A percentile compares a stretch with the other conserved stretches of the same genome.
These are phyloP conservation scores for Ormyrus thymus DNA, from an alignment of 2,888 invertebrate genomes.

Conservation along the genomic window DNA sequence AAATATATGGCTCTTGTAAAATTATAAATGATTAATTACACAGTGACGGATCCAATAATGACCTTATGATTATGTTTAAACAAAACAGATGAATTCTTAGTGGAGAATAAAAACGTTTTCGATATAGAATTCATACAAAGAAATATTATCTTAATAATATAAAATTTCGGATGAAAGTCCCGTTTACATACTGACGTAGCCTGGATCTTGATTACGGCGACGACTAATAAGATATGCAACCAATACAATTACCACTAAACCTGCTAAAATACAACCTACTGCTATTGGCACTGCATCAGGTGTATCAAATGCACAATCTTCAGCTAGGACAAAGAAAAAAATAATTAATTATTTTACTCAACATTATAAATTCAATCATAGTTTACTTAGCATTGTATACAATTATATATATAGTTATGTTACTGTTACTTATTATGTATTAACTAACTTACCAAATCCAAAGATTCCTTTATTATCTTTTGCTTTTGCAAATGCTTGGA, in stretches of 20 bases:
- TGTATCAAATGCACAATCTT: conserved; percentile 84
- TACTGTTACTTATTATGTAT: conserved; percentile 5
- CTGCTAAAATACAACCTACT: conserved; percentile 95
- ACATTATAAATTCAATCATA: neutral
- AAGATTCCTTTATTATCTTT: conserved; percentile 76
- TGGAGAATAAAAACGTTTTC: conserved; percentile 43
- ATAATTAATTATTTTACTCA: neutral
- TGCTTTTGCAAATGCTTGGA: conserved; percentile 81
- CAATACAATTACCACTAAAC: conserved; percentile 92
- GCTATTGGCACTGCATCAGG: conserved; percentile 97
- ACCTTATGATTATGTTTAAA: conserved; percentile 31
- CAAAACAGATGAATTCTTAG: conserved; percentile 45
- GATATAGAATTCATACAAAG: conserved; percentile 50
- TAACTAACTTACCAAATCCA: conserved; percentile 78
- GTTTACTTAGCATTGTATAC: neutral
- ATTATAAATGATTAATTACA: conserved; percentile 44
- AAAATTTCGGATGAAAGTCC: conserved; percentile 56
- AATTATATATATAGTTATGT: neutral
- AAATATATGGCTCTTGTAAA: conserved; percentile 49
- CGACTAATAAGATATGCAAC: conserved; percentile 95
- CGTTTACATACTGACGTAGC: conserved; percentile 89
- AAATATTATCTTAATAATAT: conserved; percentile 49
- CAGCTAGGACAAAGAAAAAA: conserved; percentile 76
- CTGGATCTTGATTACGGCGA: conserved; percentile 86
- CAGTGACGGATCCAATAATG: conserved; percentile 35